Conservation (phyloP, 2,888 invertebrate species). For the Hoplodrina ambigua region DNA sequence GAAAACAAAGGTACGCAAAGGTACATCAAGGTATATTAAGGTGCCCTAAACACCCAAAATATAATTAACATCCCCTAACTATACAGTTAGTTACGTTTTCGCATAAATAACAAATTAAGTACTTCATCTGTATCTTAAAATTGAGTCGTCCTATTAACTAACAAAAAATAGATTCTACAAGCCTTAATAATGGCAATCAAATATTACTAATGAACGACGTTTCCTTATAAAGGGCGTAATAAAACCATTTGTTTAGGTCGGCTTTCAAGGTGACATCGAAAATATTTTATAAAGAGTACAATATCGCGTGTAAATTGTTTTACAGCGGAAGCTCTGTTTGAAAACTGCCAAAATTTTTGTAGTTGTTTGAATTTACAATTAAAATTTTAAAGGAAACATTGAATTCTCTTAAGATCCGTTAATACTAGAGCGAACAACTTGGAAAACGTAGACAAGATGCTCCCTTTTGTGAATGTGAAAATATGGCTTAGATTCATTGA, state of each 20-base stretch:
- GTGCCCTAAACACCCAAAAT: neutral
- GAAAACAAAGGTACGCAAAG: neutral
- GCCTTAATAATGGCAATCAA: conserved; percentile 18
- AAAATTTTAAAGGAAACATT: neutral
- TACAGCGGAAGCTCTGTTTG: no score
- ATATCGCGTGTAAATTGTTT: no score
- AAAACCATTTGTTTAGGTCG: neutral
- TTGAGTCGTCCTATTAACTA: conserved; percentile 36
- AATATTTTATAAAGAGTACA: no score
- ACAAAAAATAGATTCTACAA: conserved; percentile 28
- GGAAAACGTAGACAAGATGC: no score
- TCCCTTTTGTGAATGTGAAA: no score
- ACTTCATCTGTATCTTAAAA: conserved; percentile 23
- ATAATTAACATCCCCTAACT: neutral
- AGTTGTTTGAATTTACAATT: neutral
- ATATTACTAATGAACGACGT: conserved; percentile 6
- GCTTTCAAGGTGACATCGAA: conserved; percentile 16
- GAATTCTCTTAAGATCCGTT: neutral
- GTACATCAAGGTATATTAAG: no score
- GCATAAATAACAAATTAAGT: conserved; percentile 26
- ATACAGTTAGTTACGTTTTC: neutral
- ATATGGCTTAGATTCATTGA: no score
- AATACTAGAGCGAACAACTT: no score
- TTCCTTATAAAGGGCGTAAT: conserved; percentile 38
- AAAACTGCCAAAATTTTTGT: no score